Conservation (phyloP, 2,797 vertebrate genomes). For the Pygocentrus nattereri region DNA sequence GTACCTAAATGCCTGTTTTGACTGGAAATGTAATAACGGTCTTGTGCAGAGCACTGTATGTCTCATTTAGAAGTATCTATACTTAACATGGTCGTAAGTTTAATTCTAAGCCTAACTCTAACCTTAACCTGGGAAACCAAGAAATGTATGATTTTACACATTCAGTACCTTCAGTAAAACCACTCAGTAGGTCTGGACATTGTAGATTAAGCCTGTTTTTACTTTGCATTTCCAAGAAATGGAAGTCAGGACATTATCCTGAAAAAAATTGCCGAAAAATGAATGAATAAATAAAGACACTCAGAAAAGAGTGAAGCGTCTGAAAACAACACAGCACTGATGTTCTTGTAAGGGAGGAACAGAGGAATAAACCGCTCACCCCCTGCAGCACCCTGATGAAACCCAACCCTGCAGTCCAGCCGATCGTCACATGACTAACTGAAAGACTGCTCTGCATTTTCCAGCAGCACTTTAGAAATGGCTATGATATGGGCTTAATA, state of each 20-base stretch:
- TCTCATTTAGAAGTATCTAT: no score
- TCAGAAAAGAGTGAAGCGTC: background rate
- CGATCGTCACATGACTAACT: slow-evolving; percentile 55
- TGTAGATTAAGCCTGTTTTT: no score
- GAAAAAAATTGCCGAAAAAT: background rate
- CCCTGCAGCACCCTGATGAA: slow-evolving; percentile 29
- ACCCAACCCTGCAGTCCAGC: slow-evolving; percentile 16
- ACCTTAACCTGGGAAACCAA: no score
- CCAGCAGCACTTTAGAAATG: slow-evolving; percentile 49
- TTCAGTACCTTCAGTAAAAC: no score
- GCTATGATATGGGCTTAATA: slow-evolving; percentile 41
- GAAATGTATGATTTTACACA: no score
- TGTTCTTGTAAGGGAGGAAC: slow-evolving; percentile 10
- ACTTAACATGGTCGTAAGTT: no score
- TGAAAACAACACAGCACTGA: background rate
- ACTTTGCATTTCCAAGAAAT: no score
- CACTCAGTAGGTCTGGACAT: no score
- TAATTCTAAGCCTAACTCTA: no score
- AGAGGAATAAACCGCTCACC: slow-evolving; percentile 41
- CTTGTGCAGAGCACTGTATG: no score
- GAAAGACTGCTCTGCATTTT: slow-evolving; percentile 34
- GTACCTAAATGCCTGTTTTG: no score
- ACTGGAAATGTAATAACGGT: no score
- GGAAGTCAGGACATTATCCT: background rate
- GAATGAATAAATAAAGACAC: background rate